phyloP scores from a whole-genome alignment of 2,797 vertebrate genomes.

The Synanceia verrucosa region DNA sequence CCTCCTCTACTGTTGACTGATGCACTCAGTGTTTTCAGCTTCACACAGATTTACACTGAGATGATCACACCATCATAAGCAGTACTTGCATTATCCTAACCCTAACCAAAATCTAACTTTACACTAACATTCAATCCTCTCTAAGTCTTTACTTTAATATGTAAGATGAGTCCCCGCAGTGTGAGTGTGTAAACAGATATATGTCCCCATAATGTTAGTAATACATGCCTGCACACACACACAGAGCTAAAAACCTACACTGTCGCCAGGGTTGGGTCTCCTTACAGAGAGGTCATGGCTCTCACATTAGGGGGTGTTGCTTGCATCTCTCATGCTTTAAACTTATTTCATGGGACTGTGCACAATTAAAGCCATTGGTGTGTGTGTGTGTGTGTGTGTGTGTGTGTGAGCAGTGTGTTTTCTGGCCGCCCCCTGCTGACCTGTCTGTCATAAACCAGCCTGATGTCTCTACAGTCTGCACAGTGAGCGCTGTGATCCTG shows the following conservation, averaged over 20 bases:
- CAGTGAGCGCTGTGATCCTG: constrained; percentile 49
- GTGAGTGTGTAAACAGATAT: no score
- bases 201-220: no score
- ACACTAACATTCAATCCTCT: no score
- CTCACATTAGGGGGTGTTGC: constrained; percentile 51
- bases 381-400: neutral
- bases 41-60: no score
- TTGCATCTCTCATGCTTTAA: constrained; percentile 39
- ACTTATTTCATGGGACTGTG: constrained; percentile 16
- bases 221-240: constrained; percentile 20
- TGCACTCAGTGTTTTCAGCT: neutral
- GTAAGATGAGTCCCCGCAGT: no score
- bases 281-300: constrained; percentile 50
- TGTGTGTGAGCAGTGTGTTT: constrained; percentile 10
- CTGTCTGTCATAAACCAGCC: constrained; percentile 74
- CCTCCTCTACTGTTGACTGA: neutral
- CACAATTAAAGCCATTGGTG: constrained; percentile 28
- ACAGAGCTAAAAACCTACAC: constrained; percentile 11
- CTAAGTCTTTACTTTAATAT: no score
- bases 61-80: no score
- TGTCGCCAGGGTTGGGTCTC: constrained; percentile 11
- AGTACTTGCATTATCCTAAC: no score
- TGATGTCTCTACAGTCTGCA: constrained; percentile 69
- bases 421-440: constrained; percentile 61
- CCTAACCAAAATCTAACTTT: no score